Percentiles rank a stretch among this genome's conserved stretches.
phyloP scores from a whole-genome alignment of 2,797 vertebrate genomes.

The Muraenolepis orangiensis region DNA sequence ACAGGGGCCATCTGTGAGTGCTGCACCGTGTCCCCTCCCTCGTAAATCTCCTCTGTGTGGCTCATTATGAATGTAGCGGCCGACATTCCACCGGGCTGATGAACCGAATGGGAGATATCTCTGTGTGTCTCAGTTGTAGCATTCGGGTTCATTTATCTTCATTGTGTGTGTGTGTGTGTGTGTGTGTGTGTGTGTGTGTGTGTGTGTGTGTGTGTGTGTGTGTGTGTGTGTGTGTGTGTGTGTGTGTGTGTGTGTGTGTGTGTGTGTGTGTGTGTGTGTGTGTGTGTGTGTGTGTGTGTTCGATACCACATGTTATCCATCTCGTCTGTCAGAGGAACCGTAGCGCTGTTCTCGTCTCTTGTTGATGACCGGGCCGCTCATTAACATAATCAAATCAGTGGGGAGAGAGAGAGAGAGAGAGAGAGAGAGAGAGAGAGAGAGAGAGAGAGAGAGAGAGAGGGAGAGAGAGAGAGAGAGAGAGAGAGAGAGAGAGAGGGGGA shows the following conservation, averaged over 20 bases:
- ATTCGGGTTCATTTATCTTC: slow-evolving; percentile 5
- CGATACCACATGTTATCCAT: slow-evolving; percentile 50
- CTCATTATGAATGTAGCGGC: neutral
- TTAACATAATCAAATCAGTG: slow-evolving; percentile 54
- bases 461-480: too few relatives aligned
- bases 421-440: too few relatives aligned
- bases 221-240: slow-evolving; percentile 12
- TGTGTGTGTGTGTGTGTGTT: slow-evolving; percentile 5
- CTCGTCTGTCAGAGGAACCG: slow-evolving; percentile 52
- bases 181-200: slow-evolving; percentile 5
- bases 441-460: too few relatives aligned
- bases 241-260: slow-evolving; percentile 14
- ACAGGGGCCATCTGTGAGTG: neutral
- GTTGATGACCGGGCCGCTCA: slow-evolving; percentile 22
- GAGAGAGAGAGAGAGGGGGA: slow-evolving; percentile 13
- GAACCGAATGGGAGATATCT: slow-evolving; percentile 23
- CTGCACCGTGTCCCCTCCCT: neutral
- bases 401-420: slow-evolving; percentile 22
- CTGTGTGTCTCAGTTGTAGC: neutral
- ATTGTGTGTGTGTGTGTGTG: slow-evolving; percentile 17
- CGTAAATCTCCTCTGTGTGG: slow-evolving; percentile 14
- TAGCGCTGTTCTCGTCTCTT: slow-evolving; percentile 28
- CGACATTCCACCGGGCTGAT: slow-evolving; percentile 42
- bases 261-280: neutral
- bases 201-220: slow-evolving; percentile 11